Evolutionary conservation across 2,113 vertebrate species (phyloP), one percentile per base, ranked within the genome.

Genomic region (Cavia porcellus): DNA sequence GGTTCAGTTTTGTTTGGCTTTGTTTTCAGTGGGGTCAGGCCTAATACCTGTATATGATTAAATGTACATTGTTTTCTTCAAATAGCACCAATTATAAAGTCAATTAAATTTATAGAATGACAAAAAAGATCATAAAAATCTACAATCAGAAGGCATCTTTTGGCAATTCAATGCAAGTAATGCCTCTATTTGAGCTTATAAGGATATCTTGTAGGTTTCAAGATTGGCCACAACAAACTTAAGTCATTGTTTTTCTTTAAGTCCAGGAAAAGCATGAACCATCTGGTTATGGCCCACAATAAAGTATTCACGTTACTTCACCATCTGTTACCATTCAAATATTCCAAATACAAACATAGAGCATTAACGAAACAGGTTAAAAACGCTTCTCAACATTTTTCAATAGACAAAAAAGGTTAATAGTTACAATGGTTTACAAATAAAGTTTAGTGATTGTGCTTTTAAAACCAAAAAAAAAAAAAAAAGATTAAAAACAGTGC

Each of bases 371-470:
- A 99, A 99, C 96, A 98, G 97, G 98, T 98, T 98, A 98, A 98
- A 98, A 98, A 99, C 98, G 98, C 98, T 98, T 99, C 99, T 98
- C 99, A 99, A 99, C 99, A 99, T 99, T 98, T 99, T 99, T 99
- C 99, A 99, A 98, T 99, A 99, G 99, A 99, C 99, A 99, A 99
- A 99, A 99, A 99, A 99, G 99, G 98, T 99, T 99, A 99, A 99
- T 99, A 99, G 99, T 99, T 99, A 99, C 99, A 99, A 99, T 99
- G 99, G 99, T 99, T 99, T 99, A 99, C 98, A 99, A 99, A 99
- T 99, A 99, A 99, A 99, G 99, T 99, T 99, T 99, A 99, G 99
- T 99, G 99, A 99, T 99, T 99, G 99, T 99, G 99, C 99, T 99
- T 99, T 99, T 99, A 99, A 99, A 99, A 99, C 99, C 99, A 99